Conservation (phyloP, 2,113 vertebrate genomes). For the Gobiocypris rarus region DNA sequence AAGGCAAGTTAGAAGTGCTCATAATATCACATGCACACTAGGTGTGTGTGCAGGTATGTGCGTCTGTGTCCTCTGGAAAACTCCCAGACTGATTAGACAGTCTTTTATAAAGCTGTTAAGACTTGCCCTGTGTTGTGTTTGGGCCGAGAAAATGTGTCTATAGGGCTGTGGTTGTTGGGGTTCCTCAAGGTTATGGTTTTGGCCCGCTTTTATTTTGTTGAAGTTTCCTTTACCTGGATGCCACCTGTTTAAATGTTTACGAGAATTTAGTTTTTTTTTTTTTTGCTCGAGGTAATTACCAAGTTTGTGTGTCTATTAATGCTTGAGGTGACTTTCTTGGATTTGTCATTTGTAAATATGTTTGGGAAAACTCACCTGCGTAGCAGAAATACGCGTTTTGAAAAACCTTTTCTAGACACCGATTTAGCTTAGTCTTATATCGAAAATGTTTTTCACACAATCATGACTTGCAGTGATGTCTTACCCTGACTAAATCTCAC, state of each 20-base stretch:
- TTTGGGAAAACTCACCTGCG: not conserved
- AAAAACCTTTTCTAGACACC: not conserved
- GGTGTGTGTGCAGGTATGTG: conserved; percentile 34
- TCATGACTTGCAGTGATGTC: not conserved
- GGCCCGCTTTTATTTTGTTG: not conserved
- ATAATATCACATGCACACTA: conserved; percentile 3
- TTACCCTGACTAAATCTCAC: not conserved
- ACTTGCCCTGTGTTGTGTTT: conserved; percentile 42
- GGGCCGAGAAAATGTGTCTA: conserved; percentile 4
- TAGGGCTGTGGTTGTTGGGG: conserved; percentile 16
- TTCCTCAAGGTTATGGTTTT: conserved; percentile 24
- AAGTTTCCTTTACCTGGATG: not conserved
- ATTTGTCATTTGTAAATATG: conserved; percentile 1
- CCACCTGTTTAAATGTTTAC: conserved; percentile 24
- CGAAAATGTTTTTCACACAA: not conserved
- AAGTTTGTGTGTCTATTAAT: not conserved
- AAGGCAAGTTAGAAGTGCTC: conserved; percentile 7
- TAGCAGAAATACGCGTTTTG: not conserved
- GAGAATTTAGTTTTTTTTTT: not conserved
- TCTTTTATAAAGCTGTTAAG: conserved; percentile 31
- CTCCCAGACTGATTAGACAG: conserved; percentile 43
- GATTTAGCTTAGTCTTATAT: not conserved
- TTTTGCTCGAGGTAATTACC: not conserved
- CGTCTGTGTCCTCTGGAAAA: conserved; percentile 39
- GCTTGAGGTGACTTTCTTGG: not conserved